phyloP scores from a whole-genome alignment of 2,888 invertebrate species.

The Pilophorus perplexus region DNA sequence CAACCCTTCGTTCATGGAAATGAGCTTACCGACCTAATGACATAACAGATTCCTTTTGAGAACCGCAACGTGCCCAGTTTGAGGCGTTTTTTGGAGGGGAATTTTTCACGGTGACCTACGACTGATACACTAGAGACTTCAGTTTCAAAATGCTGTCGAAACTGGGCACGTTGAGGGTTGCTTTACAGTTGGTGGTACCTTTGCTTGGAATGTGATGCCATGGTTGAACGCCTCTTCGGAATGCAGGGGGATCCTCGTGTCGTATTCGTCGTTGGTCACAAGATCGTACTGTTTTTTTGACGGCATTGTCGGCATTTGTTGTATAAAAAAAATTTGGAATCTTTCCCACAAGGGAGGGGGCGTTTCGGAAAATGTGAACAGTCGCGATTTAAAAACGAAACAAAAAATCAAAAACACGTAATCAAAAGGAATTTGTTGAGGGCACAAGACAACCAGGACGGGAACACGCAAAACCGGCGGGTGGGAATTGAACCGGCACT shows the following conservation, averaged over 20 bases:
- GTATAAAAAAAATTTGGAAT: background rate
- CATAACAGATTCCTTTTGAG: too few species aligned
- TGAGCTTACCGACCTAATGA: too few species aligned
- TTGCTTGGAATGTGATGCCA: conserved; percentile 95
- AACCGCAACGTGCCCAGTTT: too few species aligned
- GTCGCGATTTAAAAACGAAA: too few species aligned
- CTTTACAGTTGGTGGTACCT: conserved; percentile 79
- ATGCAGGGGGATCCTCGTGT: conserved; percentile 92
- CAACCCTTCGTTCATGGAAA: background rate
- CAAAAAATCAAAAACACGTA: too few species aligned
- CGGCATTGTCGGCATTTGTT: conserved; percentile 62
- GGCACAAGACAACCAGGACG: too few species aligned
- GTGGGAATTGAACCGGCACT: background rate
- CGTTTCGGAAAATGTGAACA: background rate
- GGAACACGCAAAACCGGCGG: conserved; percentile 8
- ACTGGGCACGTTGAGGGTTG: too few species aligned
- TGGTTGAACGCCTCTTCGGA: conserved; percentile 96
- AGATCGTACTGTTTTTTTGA: conserved; percentile 89
- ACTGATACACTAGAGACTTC: too few species aligned
- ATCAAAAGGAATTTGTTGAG: too few species aligned
- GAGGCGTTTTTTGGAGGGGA: too few species aligned
- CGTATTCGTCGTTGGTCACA: conserved; percentile 94
- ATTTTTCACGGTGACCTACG: too few species aligned
- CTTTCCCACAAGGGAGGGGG: background rate
- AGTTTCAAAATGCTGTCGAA: too few species aligned